Base-by-base conservation (phyloP, 2,888 invertebrate species). In the Macrosoma leucophasiata region DNA sequence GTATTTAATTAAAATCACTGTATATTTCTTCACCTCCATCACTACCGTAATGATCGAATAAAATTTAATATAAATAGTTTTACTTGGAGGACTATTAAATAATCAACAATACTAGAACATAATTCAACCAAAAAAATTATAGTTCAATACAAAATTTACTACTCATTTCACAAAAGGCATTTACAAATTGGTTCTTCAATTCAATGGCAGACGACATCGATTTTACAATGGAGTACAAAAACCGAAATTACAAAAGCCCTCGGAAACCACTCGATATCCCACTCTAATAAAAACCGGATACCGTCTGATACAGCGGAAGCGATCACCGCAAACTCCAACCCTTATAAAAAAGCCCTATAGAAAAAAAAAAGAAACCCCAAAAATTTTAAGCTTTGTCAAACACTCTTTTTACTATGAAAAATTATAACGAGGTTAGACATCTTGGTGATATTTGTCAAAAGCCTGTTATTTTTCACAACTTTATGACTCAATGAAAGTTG, bases 221-320 rank as follows among this genome's bases (percentile, higher is more conserved):
- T 40, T 41, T 50, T 52, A 74, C 69, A 74, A 73, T 62, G 46
- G 62, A 46, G 57, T 48, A 64, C 61, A 50, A 60, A 62, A 62
- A 61, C 58, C 62, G 52, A 60, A 62, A 64, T 59, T 56, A 77
- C 78, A 78, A 77, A 71, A 60, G 61, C 65, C 50, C 56, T 66
- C 64, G 68, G 68, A 74, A 76, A 69, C 74, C 72, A 77, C 76
- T 78, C 73, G 68, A 78, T 77, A 74, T 58, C 64, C 59, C 60
- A 60, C 46, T 65, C 70, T 72, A 78, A 78, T 78, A 76, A 71
- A 74, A 74, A 69, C 74, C 76, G 78, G 78, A 79, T 75, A 64
- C 54, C 49, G 50, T 53, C 52, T 54, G 50, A 55, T 61, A 55
- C 53, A 54, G 52, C 62, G 77, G 78, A 78, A 68, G 62, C 62